Evolutionary conservation across 2,888 invertebrate genomes (phyloP).

Genomic region (Candidula unifasciata): DNA sequence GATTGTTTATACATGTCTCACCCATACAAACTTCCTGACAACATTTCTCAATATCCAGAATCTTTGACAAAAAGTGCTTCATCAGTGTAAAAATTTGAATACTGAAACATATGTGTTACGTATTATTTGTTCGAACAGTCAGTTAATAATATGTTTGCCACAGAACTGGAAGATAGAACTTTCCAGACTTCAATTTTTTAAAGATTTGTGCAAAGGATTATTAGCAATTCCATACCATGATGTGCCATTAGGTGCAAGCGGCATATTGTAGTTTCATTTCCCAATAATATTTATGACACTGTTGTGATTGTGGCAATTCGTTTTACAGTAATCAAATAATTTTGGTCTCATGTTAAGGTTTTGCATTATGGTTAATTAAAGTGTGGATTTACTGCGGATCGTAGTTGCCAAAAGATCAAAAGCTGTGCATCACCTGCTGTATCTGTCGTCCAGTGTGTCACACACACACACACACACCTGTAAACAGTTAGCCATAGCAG

Average conservation of each 20-base stretch:
- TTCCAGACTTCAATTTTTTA: neutral
- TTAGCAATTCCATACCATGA: conserved; percentile 10
- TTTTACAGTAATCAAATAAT: conserved; percentile 8
- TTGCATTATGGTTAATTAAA: neutral
- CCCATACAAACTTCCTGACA: neutral
- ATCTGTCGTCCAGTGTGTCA: neutral
- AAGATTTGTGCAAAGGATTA: conserved; percentile 11
- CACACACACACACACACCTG: no score
- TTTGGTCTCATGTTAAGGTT: neutral
- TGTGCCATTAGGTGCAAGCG: neutral
- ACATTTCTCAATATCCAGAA: neutral
- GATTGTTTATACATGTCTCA: neutral
- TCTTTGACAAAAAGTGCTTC: conserved; percentile 17
- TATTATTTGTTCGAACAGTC: neutral
- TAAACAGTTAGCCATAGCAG: conserved; percentile 3
- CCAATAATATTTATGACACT: neutral
- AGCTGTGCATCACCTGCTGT: neutral
- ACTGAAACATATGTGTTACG: neutral
- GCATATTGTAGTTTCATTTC: neutral
- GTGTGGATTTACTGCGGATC: neutral
- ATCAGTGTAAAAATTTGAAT: neutral
- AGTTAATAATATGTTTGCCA: no score
- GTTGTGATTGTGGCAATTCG: neutral
- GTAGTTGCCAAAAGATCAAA: conserved; percentile 10
- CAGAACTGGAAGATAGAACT: neutral